Conservation (phyloP, 2,113 vertebrate species). For the Pseudolaguvia tuberculata region DNA sequence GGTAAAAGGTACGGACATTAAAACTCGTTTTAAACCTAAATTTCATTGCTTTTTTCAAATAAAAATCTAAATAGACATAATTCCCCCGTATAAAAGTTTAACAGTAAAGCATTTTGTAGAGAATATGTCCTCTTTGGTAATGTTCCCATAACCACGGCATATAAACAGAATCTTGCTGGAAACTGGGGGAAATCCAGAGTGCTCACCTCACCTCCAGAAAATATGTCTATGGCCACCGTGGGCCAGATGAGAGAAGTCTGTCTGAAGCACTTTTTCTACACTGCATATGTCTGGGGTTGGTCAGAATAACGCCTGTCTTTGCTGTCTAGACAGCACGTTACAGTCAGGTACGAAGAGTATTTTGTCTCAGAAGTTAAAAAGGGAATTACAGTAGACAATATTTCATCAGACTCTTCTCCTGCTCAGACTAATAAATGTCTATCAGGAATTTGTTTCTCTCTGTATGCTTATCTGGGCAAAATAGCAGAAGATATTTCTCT, state of each 20-base stretch:
- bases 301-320: slow-evolving; percentile 35
- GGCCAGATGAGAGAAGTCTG: slow-evolving; percentile 28
- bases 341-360: slow-evolving; percentile 20
- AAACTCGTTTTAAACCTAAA: neutral
- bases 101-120: slow-evolving; percentile 26
- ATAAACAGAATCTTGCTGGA: slow-evolving; percentile 40
- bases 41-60: neutral
- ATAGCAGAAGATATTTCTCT: slow-evolving; percentile 25
- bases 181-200: slow-evolving; percentile 29
- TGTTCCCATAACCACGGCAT: slow-evolving; percentile 31
- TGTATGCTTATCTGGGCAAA: slow-evolving; percentile 9
- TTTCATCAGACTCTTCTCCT: slow-evolving; percentile 29
- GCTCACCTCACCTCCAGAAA: slow-evolving; percentile 39
- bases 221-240: slow-evolving; percentile 28
- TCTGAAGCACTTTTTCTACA: slow-evolving; percentile 36
- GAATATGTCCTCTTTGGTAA: slow-evolving; percentile 28
- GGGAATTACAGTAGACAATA: slow-evolving; percentile 26
- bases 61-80: neutral
- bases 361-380: slow-evolving; percentile 31
- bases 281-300: slow-evolving; percentile 41
- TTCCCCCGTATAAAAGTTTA: slow-evolving; percentile 11
- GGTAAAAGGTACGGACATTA: slow-evolving; percentile 11
- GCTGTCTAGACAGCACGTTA: slow-evolving; percentile 47
- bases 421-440: slow-evolving; percentile 28
- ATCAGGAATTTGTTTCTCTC: neutral